phyloP scores from a whole-genome alignment of 2,797 vertebrate species.

The Bradypus variegatus region DNA sequence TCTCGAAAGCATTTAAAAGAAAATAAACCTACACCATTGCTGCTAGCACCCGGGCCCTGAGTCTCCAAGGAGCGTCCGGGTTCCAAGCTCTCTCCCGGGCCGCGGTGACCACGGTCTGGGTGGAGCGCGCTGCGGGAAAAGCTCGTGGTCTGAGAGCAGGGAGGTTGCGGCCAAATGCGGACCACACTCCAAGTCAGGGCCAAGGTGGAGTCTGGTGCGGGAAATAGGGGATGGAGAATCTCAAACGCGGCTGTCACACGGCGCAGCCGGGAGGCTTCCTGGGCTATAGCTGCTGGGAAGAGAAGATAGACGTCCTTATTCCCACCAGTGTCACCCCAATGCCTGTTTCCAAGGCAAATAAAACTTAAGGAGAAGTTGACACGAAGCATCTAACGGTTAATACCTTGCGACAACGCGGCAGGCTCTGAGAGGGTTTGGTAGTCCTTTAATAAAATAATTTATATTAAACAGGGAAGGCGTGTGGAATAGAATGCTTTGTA shows the following conservation, averaged over 20 bases:
- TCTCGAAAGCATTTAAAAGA: not conserved
- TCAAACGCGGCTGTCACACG: not conserved
- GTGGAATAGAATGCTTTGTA: not conserved
- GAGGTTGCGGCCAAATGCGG: not conserved
- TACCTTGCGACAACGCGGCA: not conserved
- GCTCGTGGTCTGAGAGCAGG: not conserved
- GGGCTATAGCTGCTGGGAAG: not conserved
- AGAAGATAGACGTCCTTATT: not conserved
- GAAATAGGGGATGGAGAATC: not conserved
- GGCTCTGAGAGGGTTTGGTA: not conserved
- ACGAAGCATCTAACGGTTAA: not conserved
- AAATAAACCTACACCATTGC: not conserved
- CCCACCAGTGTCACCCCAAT: not conserved
- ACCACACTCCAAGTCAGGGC: not conserved
- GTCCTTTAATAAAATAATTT: constrained; percentile 30
- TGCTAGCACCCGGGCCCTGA: not conserved
- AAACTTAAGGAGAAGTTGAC: constrained; percentile 11
- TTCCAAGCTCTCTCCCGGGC: not conserved
- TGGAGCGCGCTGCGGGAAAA: not conserved
- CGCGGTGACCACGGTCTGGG: accelerated
- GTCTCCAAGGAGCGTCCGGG: not conserved
- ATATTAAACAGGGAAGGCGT: not conserved
- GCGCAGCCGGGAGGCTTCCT: not conserved
- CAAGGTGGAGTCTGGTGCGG: no score
- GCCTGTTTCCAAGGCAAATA: not conserved